These are phyloP conservation scores for Limenitis camilla DNA, from an alignment of 2,888 invertebrate genomes.

Conservation along the genomic window DNA sequence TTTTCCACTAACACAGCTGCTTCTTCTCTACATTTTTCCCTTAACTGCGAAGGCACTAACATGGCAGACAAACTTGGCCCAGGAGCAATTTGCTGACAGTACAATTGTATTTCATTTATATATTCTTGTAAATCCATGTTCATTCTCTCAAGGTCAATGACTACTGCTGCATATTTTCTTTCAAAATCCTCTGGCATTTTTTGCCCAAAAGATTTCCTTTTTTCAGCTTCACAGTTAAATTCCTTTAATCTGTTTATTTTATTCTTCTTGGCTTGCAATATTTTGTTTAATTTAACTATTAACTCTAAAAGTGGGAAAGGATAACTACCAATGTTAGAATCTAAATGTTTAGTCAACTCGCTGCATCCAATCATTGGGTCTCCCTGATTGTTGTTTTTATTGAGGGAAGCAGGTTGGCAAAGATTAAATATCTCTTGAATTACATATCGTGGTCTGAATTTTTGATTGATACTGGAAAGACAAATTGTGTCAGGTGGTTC, in stretches of 20 bases:
- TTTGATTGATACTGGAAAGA: constrained; percentile 86
- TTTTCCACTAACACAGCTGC: constrained; percentile 86
- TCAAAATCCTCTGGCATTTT: constrained; percentile 91
- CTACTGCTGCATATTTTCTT: constrained; percentile 88
- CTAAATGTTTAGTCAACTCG: constrained; percentile 59
- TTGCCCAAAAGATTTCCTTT: constrained; percentile 85
- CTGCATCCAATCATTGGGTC: constrained; percentile 81
- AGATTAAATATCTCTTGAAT: constrained; percentile 72
- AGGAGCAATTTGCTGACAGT: constrained; percentile 89
- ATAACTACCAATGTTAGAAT: constrained; percentile 82
- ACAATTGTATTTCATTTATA: constrained; percentile 87
- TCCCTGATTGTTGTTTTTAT: constrained; percentile 66
- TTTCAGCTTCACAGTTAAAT: constrained; percentile 94
- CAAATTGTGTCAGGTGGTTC: constrained; percentile 94
- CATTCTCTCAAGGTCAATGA: constrained; percentile 92
- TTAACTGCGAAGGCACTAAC: constrained; percentile 89
- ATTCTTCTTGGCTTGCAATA: constrained; percentile 85
- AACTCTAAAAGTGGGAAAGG: constrained; percentile 89
- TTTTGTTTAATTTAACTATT: constrained; percentile 90
- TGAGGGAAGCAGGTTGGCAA: constrained; percentile 48
- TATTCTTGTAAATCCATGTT: constrained; percentile 91
- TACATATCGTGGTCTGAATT: constrained; percentile 82
- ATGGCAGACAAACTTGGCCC: constrained; percentile 90
- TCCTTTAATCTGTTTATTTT: constrained; percentile 87
- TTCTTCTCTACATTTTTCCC: constrained; percentile 90